These are phyloP conservation scores for Naja naja DNA, from an alignment of 2,113 vertebrate species.

Conservation along the genomic window DNA sequence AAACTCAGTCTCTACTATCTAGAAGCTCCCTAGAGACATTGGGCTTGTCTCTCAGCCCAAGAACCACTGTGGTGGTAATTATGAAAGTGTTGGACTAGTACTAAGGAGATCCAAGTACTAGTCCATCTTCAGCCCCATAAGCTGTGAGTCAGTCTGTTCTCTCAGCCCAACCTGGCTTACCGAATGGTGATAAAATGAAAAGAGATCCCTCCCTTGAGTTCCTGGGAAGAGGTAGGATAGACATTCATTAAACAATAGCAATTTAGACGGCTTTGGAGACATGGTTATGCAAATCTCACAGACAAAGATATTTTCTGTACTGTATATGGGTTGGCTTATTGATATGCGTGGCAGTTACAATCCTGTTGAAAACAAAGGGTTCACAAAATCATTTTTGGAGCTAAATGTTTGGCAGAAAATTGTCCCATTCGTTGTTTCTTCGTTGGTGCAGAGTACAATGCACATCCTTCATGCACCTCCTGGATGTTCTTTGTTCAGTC, in stretches of 20 bases:
- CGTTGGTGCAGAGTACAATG: background rate
- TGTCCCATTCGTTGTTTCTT: background rate
- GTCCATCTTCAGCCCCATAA: background rate
- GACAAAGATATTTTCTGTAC: background rate
- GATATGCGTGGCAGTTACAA: background rate
- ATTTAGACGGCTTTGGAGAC: background rate
- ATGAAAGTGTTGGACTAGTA: background rate
- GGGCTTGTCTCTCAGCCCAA: background rate
- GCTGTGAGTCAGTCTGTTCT: background rate
- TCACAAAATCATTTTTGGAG: background rate
- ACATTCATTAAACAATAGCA: background rate
- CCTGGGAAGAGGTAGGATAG: background rate
- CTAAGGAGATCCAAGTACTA: background rate
- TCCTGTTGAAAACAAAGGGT: background rate
- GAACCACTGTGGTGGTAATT: background rate
- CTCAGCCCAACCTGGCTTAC: background rate
- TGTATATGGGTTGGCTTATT: background rate
- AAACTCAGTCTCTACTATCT: too few relatives aligned
- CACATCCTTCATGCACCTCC: too few relatives aligned
- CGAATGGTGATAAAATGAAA: background rate
- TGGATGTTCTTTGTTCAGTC: conserved; percentile 65
- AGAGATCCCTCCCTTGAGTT: background rate
- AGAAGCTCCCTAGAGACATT: background rate
- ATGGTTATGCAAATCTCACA: background rate
- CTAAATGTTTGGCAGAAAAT: background rate